Percentiles rank a stretch among this genome's conserved stretches.
Evolutionary conservation across 2,113 vertebrate genomes (phyloP).

Genomic region (Coracopsis vasa): DNA sequence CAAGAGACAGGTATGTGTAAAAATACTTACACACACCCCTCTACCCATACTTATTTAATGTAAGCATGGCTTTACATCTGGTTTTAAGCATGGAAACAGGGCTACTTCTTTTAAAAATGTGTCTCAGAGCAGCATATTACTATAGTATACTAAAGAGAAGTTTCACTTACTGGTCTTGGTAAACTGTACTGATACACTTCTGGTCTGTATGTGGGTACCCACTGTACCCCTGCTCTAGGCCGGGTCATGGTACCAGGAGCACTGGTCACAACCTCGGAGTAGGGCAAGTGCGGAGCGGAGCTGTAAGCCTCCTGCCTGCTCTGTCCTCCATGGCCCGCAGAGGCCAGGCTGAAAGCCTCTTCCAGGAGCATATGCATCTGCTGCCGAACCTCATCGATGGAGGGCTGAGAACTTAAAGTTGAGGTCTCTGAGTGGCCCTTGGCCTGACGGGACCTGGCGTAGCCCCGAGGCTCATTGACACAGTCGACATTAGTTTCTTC

Average conservation of each 20-base stretch:
- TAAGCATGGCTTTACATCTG: background rate
- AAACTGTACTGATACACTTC: slow-evolving; percentile 96
- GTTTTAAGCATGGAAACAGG: background rate
- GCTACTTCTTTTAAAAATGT: background rate
- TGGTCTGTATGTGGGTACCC: slow-evolving; percentile 91
- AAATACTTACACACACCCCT: background rate
- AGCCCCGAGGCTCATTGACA: slow-evolving; percentile 80
- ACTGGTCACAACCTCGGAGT: slow-evolving; percentile 93
- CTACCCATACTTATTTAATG: background rate
- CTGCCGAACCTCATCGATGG: slow-evolving; percentile 96
- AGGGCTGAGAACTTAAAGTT: slow-evolving; percentile 97
- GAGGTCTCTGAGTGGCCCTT: slow-evolving; percentile 98
- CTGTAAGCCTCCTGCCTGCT: slow-evolving; percentile 84
- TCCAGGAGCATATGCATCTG: slow-evolving; percentile 99
- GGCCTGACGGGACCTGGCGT: slow-evolving; percentile 80
- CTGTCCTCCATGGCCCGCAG: slow-evolving; percentile 87
- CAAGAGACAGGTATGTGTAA: background rate
- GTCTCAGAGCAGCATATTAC: background rate
- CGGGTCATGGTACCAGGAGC: slow-evolving; percentile 90
- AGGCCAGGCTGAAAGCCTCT: slow-evolving; percentile 97
- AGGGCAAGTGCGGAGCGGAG: slow-evolving; percentile 85
- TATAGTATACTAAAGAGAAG: background rate
- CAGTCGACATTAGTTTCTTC: slow-evolving; percentile 95
- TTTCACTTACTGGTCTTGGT: slow-evolving; percentile 87
- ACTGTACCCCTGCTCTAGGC: slow-evolving; percentile 86